Base-by-base conservation (phyloP, 2,888 invertebrate species). In the Ischnura elegans region DNA sequence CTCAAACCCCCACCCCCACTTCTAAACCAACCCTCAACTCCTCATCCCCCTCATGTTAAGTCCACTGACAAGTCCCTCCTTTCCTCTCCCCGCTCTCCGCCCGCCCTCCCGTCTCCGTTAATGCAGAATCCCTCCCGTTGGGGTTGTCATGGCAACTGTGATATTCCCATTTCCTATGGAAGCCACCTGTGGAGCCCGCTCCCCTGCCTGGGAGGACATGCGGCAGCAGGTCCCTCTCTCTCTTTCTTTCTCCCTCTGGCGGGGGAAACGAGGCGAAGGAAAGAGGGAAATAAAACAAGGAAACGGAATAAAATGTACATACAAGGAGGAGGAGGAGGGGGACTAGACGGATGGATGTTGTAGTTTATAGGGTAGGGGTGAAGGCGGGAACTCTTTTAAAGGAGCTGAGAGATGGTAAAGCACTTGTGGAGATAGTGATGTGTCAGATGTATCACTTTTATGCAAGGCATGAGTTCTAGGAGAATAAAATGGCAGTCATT, bases 91-190 rank as follows among this genome's bases (percentile, higher is more conserved):
- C 16, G 13, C 46, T 47, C 29, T n/a, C n/a, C n/a, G n/a, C n/a
- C 47, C n/a, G 10, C 16, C 87, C 46, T 36, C 51, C 51, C 29
- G 10, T 25, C 6, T 86, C 45, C 86, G 43, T 19, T 51, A 87
- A 87, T 51, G 29, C 36, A 36, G 87, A 36, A 36, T 87, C 47
- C 36, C 51, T 87, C 87, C 87, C 87, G 16, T 6, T 29, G 51
- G 47, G 87, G 87, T 87, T 36, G 36, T 21, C 87, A 87, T 51
- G 87, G 87, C 47, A 87, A 87, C 87, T 2, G 19, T 29, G 51
- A 51, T 87, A 51, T 87, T 87, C 87, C 87, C 45, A 47, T 87
- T 87, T 87, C 87, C 87, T 16, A 87, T 87, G 87, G 87, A 87
- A 51, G 87, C 87, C 87, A 87, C 87, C 87, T 87, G 87, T 87